Conservation (phyloP, 2,797 vertebrate genomes). For the Enteromius paludinosus region DNA sequence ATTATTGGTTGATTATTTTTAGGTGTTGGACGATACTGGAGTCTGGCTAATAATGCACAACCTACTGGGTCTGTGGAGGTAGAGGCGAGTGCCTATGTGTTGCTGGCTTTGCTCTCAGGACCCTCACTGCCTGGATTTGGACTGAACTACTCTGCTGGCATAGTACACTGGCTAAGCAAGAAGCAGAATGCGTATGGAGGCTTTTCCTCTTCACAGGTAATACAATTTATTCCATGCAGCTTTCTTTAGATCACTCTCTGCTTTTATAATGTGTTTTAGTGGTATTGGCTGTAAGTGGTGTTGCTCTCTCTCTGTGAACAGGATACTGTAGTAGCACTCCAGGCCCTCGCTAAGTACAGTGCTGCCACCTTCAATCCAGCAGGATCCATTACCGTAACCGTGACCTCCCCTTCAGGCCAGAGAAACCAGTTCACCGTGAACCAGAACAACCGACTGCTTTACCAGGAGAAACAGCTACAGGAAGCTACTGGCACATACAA, state of each 20-base stretch:
- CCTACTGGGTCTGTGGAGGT: conserved; percentile 79
- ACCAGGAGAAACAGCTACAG: conserved; percentile 78
- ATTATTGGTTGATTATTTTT: neutral
- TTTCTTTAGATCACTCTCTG: neutral
- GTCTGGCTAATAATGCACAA: conserved; percentile 44
- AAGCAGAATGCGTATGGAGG: conserved; percentile 85
- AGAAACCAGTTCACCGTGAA: conserved; percentile 73
- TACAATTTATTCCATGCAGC: neutral
- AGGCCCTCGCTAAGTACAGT: conserved; percentile 85
- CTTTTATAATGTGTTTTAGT: neutral
- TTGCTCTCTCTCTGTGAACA: conserved; percentile 57
- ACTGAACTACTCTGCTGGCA: conserved; percentile 69
- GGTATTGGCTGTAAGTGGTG: neutral
- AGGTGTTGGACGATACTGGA: conserved; percentile 74
- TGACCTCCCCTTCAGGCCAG: conserved; percentile 59
- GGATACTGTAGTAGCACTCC: conserved; percentile 89
- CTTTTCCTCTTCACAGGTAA: conserved; percentile 90
- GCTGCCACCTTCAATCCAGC: conserved; percentile 75
- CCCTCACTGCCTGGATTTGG: conserved; percentile 71
- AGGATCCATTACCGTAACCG: conserved; percentile 61
- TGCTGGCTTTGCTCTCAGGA: conserved; percentile 80
- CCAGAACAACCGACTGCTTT: conserved; percentile 80
- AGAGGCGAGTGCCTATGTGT: conserved; percentile 84
- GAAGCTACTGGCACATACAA: conserved; percentile 74
- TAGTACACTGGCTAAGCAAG: conserved; percentile 81